Evolutionary conservation across 2,797 vertebrate species (phyloP).

Genomic region (Epinephelus awoara): DNA sequence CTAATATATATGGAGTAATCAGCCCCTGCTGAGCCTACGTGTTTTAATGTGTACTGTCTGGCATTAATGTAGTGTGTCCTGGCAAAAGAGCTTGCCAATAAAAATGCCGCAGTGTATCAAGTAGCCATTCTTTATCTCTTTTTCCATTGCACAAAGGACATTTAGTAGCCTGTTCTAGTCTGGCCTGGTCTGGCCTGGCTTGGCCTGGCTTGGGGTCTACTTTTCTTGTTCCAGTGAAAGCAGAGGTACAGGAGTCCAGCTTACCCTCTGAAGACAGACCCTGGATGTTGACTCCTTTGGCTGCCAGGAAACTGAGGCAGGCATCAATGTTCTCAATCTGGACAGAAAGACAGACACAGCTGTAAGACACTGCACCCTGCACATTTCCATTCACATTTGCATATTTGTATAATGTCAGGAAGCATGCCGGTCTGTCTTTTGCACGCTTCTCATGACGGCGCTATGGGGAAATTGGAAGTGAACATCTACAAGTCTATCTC

Average conservation of each 20-base stretch:
- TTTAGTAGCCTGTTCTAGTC: neutral
- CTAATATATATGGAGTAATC: slow-evolving; percentile 21
- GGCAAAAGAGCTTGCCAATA: slow-evolving; percentile 10
- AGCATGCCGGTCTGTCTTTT: slow-evolving; percentile 6
- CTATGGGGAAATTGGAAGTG: slow-evolving; percentile 13
- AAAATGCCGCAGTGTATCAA: slow-evolving; percentile 8
- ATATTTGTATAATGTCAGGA: slow-evolving; percentile 47
- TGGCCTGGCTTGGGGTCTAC: neutral
- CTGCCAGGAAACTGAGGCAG: slow-evolving; percentile 98
- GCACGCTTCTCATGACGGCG: slow-evolving; percentile 8
- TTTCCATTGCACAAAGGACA: neutral
- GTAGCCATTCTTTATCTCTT: neutral
- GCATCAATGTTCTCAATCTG: slow-evolving; percentile 99
- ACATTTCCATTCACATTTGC: slow-evolving; percentile 63
- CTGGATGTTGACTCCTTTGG: slow-evolving; percentile 99
- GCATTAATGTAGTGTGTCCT: slow-evolving; percentile 34
- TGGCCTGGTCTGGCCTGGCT: too few relatives aligned
- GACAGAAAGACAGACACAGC: slow-evolving; percentile 39
- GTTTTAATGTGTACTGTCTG: slow-evolving; percentile 28
- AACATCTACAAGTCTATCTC: neutral
- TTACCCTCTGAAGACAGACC: slow-evolving; percentile 98
- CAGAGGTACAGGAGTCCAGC: slow-evolving; percentile 46
- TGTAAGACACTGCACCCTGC: slow-evolving; percentile 40
- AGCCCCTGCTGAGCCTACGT: slow-evolving; percentile 2
- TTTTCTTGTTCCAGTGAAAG: slow-evolving; percentile 14